Base-by-base conservation (phyloP, 2,113 vertebrate species). In the Bagarius yarrelli region DNA sequence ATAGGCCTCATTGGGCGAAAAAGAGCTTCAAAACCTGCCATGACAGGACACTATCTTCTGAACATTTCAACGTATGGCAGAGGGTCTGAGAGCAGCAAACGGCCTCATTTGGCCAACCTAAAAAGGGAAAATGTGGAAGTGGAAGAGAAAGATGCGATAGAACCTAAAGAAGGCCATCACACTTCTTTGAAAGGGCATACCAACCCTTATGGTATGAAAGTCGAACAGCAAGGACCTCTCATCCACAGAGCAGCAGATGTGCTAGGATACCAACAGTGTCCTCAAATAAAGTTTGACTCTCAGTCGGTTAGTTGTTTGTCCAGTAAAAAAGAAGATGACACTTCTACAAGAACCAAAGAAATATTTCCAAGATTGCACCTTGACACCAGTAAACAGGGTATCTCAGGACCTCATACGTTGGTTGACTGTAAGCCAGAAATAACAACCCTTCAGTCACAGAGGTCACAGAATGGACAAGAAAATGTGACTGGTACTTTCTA, bases 21-120 rank as follows among this genome's bases (percentile, higher is more conserved):
- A 91, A 89, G 90, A 78, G 91, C 91, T 8, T 93, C 94, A 47
- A 95, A 92, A 87, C 98, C 98, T 8, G 98, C 98, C 3, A 97
- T 99, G 97, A 95, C 95, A 0, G 98, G 98, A 18, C 98, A 99
- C 76, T 99, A 99, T 60, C 94, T 99, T 87, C 96, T 99, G 66
- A 99, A 99, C 76, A 92, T 97, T 83, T 98, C 98, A 83, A 98
- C 97, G 0, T 99, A 99, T 0, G 96, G 98, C 12, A 92, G 96
- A 5, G 95, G 95, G n/a, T 90, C 96, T 0, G 97, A 98, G 87
- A 94, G 92, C 67, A 79, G 92, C 85, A 95, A 92, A 87, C 94
- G 94, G 75, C 89, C 91, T 83, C 93, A 92, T 40, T 89, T 90
- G 73, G 15, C 83, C 3, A 87, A 78, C 34, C 84, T 92, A 18